Evolutionary conservation across 2,113 vertebrate species (phyloP), one percentile per base, ranked within the genome.

Genomic region (Callionymus lyra): DNA sequence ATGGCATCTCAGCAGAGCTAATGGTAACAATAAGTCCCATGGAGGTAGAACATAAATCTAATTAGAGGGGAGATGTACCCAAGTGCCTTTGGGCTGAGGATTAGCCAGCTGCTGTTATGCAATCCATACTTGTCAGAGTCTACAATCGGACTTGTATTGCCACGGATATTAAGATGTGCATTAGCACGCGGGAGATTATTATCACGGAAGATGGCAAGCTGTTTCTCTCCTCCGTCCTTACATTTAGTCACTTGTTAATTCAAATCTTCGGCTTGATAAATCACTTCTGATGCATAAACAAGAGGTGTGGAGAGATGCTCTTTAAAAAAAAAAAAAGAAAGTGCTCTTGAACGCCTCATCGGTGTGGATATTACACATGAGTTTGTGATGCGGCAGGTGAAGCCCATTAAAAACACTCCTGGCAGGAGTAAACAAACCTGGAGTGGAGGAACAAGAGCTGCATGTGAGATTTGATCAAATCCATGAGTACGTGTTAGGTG

Each of bases 41-140:
- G 65, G 69, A 70, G 55, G 55, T 59, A 53, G 59, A 62, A 74
- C 56, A 74, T 77, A 80, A 72, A 82, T 83, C 71, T 79, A 79
- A 84, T 84, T 83, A 81, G 75, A 69, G 41, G 43, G 53, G 66
- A 77, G 78, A 82, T 70, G 59, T 73, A 72, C 57, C 59, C 39
- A 15, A 50, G 63, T 18, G 65, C 73, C 79, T 78, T 67, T 62
- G 76, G 73, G 72, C 52, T 61, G 68, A 74, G 76, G 82, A 85
- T 85, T 85, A 80, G 73, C 79, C 80, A 85, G 74, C 62, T 83
- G 82, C 79, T 84, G 70, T 79, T 81, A 76, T 70, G 73, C 80
- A 83, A 85, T 84, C 79, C 68, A 76, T 75, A 80, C 76, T 83
- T 77, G 72, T 84, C 77, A 82, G 69, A 81, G 80, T 76, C 68